A percentile compares a stretch with the other conserved stretches of the same genome.
Conservation (phyloP, 2,888 invertebrate genomes). For the Trichogramma dendrolimi region DNA sequence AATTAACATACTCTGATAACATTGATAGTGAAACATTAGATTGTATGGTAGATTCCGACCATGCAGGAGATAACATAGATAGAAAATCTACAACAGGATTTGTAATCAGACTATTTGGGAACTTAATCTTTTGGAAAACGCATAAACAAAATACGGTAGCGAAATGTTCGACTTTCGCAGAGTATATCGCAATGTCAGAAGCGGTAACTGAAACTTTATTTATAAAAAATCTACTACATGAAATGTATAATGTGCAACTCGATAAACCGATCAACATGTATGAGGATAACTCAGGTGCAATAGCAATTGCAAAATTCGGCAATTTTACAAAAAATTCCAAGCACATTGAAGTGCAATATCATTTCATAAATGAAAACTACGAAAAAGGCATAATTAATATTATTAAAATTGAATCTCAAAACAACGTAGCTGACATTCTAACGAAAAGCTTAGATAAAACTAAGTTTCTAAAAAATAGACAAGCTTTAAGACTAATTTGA, state of each 20-base stretch:
- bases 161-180: constrained; percentile 32
- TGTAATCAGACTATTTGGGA: constrained; percentile 42
- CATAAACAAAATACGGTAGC: constrained; percentile 16
- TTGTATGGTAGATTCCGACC: constrained; percentile 26
- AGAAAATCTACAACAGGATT: constrained; percentile 34
- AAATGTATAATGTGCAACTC: constrained; percentile 30
- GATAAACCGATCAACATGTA: constrained; percentile 35
- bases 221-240: constrained; percentile 30
- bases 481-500: constrained; percentile 5
- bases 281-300: constrained; percentile 29
- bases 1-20: constrained; percentile 17
- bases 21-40: constrained; percentile 18
- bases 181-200: constrained; percentile 37
- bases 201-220: constrained; percentile 33
- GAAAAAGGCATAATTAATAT: constrained; percentile 23
- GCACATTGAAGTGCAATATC: constrained; percentile 27
- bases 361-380: constrained; percentile 27
- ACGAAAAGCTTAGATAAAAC: constrained; percentile 12
- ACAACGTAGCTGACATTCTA: constrained; percentile 22
- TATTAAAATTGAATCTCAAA: constrained; percentile 21
- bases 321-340: constrained; percentile 28
- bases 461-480: constrained; percentile 7
- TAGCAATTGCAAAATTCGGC: constrained; percentile 14
- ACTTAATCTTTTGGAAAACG: constrained; percentile 26
- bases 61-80: constrained; percentile 21